phyloP scores from a whole-genome alignment of 2,113 vertebrate species.

The Ondatra zibethicus region DNA sequence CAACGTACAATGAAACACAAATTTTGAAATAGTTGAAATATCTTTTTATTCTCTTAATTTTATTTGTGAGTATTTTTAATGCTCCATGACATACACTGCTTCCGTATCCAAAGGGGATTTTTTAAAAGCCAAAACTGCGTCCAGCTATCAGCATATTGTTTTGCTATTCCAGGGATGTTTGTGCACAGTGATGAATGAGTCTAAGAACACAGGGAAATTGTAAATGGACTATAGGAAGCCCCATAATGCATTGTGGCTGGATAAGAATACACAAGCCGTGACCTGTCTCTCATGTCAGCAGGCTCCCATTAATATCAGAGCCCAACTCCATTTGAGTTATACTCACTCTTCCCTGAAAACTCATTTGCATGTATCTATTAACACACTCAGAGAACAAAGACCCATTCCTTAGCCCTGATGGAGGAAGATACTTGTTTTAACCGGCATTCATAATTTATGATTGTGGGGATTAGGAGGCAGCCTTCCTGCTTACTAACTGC shows the following conservation, averaged over 20 bases:
- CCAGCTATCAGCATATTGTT: constrained; percentile 14
- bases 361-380: constrained; percentile 48
- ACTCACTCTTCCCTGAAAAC: constrained; percentile 11
- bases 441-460: constrained; percentile 62
- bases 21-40: not conserved
- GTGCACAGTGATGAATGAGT: constrained; percentile 55
- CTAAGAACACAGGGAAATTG: constrained; percentile 53
- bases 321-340: not conserved
- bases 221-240: not conserved
- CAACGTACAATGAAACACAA: not conserved
- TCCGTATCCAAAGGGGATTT: not conserved
- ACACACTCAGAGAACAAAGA: constrained; percentile 52
- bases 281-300: not conserved
- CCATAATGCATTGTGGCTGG: constrained; percentile 42
- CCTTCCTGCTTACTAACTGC: constrained; percentile 49
- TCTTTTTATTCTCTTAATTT: constrained; percentile 40
- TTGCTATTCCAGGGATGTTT: constrained; percentile 61
- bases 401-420: constrained; percentile 39
- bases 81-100: not conserved
- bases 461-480: constrained; percentile 51
- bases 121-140: constrained; percentile 27
- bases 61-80: constrained; percentile 20
- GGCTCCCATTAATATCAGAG: constrained; percentile 41
- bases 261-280: not conserved
- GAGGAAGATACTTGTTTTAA: constrained; percentile 47